phyloP scores from a whole-genome alignment of 2,113 vertebrate genomes.

The Dinomys branickii region DNA sequence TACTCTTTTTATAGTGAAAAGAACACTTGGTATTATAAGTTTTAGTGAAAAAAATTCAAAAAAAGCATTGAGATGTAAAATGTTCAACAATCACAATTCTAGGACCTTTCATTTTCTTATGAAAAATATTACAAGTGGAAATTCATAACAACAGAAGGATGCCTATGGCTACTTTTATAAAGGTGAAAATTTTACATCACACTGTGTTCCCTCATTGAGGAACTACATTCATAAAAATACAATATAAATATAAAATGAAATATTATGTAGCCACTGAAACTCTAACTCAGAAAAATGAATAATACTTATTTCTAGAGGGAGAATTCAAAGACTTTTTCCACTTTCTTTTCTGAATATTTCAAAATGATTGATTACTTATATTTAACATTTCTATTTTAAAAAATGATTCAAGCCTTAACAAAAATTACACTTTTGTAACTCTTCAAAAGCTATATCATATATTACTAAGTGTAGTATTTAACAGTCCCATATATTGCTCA shows the following conservation, averaged over 20 bases:
- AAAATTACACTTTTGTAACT: neutral
- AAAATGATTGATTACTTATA: neutral
- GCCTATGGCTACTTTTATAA: neutral
- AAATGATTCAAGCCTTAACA: slow-evolving; percentile 12
- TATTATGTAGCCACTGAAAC: neutral
- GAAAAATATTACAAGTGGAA: neutral
- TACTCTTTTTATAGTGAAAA: neutral
- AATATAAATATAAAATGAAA: neutral
- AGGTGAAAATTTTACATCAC: rapidly evolving
- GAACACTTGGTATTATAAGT: neutral
- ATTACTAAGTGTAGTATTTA: neutral
- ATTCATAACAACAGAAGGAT: neutral
- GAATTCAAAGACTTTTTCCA: neutral
- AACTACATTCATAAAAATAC: neutral
- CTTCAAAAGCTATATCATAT: neutral
- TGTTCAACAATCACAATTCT: neutral
- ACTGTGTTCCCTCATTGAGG: rapidly evolving
- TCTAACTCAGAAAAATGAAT: neutral
- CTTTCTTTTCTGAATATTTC: neutral
- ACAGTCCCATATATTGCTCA: neutral
- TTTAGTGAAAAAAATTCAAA: neutral
- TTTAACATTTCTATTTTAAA: neutral
- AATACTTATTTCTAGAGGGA: neutral
- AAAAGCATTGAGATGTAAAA: neutral
- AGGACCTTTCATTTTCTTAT: neutral